Conservation (phyloP, 2,888 invertebrate species). For the Hypena proboscidalis region DNA sequence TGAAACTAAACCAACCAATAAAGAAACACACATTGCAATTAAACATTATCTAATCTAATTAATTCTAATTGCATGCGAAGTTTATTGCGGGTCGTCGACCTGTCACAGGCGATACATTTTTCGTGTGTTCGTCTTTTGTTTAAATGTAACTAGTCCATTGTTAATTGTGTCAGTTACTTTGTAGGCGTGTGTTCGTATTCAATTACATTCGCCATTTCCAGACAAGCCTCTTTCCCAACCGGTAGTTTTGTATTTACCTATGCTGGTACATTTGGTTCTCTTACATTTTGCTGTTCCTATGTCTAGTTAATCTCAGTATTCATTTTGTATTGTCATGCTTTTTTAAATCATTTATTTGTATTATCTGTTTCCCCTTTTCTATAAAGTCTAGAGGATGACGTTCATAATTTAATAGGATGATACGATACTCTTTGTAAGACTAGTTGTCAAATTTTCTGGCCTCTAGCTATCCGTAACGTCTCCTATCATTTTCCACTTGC, state of each 20-base stretch:
- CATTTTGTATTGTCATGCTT: too few species aligned
- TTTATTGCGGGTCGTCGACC: conserved; percentile 32
- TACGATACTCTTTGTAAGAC: too few species aligned
- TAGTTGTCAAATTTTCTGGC: too few species aligned
- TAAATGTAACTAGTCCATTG: conserved; percentile 16
- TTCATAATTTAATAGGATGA: too few species aligned
- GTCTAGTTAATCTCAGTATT: too few species aligned
- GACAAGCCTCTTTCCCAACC: conserved; percentile 34
- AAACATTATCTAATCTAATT: conserved; percentile 9
- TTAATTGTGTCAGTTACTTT: conserved; percentile 44
- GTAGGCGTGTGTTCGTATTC: conserved; percentile 30
- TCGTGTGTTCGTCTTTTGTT: conserved; percentile 35
- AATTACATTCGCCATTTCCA: conserved; percentile 31
- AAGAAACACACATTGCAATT: conserved; percentile 1
- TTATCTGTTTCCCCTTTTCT: too few species aligned
- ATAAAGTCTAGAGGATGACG: too few species aligned
- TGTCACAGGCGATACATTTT: conserved; percentile 25
- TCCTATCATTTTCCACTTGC: too few species aligned
- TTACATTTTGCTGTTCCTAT: neutral
- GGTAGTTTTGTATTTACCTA: conserved; percentile 15
- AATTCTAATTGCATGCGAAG: conserved; percentile 14
- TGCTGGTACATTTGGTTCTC: neutral
- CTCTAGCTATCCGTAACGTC: too few species aligned
- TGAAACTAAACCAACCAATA: conserved; percentile 1
- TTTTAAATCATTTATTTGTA: too few species aligned